phyloP scores from a whole-genome alignment of 2,797 vertebrate genomes.

The Chloroceryle inda region DNA sequence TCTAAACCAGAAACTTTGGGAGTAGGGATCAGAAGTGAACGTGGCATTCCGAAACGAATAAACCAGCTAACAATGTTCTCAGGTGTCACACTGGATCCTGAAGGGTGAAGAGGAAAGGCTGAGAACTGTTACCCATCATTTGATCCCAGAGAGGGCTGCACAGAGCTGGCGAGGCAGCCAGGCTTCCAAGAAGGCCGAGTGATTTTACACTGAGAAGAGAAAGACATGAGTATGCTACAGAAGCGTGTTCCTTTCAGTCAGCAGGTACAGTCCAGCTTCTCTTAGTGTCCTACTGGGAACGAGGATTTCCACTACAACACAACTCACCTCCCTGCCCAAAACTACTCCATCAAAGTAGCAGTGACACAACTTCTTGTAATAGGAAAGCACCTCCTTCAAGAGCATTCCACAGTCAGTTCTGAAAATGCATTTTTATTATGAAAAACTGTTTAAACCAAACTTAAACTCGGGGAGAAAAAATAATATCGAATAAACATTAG shows the following conservation, averaged over 20 bases:
- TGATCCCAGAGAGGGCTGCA: not conserved
- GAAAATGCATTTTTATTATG: slow-evolving; percentile 46
- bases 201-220: not conserved
- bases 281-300: not conserved
- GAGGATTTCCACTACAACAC: not conserved
- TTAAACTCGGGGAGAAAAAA: not conserved
- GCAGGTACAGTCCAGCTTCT: not conserved
- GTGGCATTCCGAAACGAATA: not conserved
- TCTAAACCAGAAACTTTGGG: not conserved
- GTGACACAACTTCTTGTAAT: not conserved
- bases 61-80: not conserved
- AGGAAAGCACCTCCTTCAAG: not conserved
- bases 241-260: not conserved
- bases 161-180: not conserved
- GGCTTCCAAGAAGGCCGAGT: not conserved
- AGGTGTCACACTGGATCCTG: not conserved
- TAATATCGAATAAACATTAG: not conserved
- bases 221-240: not conserved
- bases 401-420: not conserved
- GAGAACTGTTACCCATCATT: not conserved
- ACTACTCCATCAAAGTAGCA: not conserved
- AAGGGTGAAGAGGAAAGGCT: not conserved
- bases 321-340: no score
- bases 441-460: slow-evolving; percentile 42
- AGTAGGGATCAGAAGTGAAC: not conserved